Percentiles rank a stretch among this genome's conserved stretches.
These are phyloP conservation scores for Heliconius ethilla DNA, from an alignment of 2,888 invertebrate species.

Conservation along the genomic window DNA sequence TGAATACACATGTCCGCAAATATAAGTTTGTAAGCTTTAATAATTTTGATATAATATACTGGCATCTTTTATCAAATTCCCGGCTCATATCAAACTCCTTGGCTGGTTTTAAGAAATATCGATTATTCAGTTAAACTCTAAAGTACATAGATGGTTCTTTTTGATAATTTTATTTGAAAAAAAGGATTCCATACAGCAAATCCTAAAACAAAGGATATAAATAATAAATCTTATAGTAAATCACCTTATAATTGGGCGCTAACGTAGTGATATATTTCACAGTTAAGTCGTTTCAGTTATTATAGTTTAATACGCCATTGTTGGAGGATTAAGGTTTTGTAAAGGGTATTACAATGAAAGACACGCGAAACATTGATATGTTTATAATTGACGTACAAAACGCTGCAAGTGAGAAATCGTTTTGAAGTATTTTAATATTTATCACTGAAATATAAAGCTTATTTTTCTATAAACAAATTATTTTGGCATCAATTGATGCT, in stretches of 20 bases:
- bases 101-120: too few relatives aligned
- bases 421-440: slow-evolving; percentile 16
- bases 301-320: slow-evolving; percentile 68
- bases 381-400: slow-evolving; percentile 37
- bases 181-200: neutral
- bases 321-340: slow-evolving; percentile 73
- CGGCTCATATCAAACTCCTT: too few relatives aligned
- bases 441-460: slow-evolving; percentile 19
- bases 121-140: too few relatives aligned
- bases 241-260: slow-evolving; percentile 38
- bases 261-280: slow-evolving; percentile 51
- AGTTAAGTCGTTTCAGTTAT: slow-evolving; percentile 69
- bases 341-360: slow-evolving; percentile 73
- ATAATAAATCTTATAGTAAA: neutral
- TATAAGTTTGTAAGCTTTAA: neutral
- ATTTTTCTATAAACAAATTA: slow-evolving; percentile 25
- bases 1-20: neutral
- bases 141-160: too few relatives aligned
- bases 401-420: slow-evolving; percentile 27
- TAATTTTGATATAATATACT: too few relatives aligned
- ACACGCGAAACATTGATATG: slow-evolving; percentile 75
- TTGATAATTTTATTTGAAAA: too few relatives aligned
- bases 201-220: neutral
- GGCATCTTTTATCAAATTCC: too few relatives aligned
- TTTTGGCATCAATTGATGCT: slow-evolving; percentile 44